Evolutionary conservation across 2,797 vertebrate genomes (phyloP), one percentile per base, ranked within the genome.

Genomic region (Dromococcyx pavoninus): DNA sequence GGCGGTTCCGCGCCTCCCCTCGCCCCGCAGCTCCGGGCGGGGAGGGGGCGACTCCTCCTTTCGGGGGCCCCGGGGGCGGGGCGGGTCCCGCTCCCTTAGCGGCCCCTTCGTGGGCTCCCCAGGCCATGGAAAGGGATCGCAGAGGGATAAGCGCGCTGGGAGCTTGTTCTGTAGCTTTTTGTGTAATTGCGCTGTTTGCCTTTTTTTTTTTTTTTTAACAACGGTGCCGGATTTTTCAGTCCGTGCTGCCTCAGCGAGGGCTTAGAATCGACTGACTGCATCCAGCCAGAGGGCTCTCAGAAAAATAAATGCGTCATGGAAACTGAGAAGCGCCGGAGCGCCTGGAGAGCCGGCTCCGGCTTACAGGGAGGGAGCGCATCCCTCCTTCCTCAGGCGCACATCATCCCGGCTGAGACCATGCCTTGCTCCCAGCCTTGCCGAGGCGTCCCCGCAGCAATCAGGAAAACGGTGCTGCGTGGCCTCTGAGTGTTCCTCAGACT

Each of bases 131-230:
- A n/a, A n/a, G 15, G 17, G 21, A 41, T 11, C 2, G 37, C 13
- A 4, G 12, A 5, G 16, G 3, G 3, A 1, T 1, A 0, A 11
- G 6, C 1, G 19, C 13, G 23, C 2, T 10, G 12, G 24, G 18
- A 7, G 37, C 21, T 46, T 17, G 22, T 51, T 35, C 37, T 13
- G 0, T 1, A 17, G 76, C 37, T 48, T 16, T 66, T 25, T 23
- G 51, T 50, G 3, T 27, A 57, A 54, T 3, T 21, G 43, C 13
- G 5, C 25, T 33, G 50, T 67, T 62, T 44, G 37, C 32, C 8
- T 14, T 12, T 72, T 50, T 54, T 22, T 9, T 23, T 56, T 23
- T 35, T 67, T 53, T n/a, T n/a, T n/a, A 13, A 23, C 23, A 91
- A 14, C 25, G 6, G 16, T 27, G 67, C 28, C 10, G 11, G 46